Conservation (phyloP, 2,113 vertebrate genomes). For the Neodon shergylaensis region DNA sequence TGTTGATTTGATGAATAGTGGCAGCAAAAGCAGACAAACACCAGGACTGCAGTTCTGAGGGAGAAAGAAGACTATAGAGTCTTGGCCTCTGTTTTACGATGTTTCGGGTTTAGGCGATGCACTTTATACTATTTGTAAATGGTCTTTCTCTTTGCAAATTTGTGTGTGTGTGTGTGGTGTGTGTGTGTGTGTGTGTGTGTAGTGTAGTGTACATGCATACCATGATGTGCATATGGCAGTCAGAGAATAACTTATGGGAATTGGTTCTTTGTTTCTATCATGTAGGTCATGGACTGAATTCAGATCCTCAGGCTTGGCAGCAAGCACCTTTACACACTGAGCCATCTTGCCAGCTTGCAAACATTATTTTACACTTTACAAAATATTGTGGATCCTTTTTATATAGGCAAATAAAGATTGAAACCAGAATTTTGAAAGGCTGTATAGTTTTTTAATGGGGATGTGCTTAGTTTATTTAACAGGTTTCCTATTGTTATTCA, state of each 20-base stretch:
- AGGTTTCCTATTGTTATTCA: not conserved
- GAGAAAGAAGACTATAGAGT: not conserved
- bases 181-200: not conserved
- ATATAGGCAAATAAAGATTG: not conserved
- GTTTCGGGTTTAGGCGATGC: not conserved
- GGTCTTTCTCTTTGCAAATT: not conserved
- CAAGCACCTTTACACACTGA: not conserved
- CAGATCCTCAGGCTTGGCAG: not conserved
- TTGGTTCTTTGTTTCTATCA: not conserved
- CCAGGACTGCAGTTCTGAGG: not conserved
- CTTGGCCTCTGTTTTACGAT: not conserved
- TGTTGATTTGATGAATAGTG: not conserved
- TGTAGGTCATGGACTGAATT: not conserved
- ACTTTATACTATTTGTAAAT: not conserved
- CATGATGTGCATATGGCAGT: not conserved
- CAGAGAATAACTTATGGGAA: not conserved
- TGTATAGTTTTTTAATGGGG: not conserved
- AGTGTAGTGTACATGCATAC: not conserved
- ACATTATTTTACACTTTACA: not conserved
- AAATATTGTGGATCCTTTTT: not conserved
- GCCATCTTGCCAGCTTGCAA: not conserved
- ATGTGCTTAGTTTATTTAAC: not conserved
- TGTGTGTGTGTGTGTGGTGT: not conserved
- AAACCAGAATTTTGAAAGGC: not conserved
- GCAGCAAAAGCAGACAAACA: not conserved